A percentile compares a stretch with the other conserved stretches of the same genome.
Evolutionary conservation across 2,888 invertebrate species (phyloP).

Genomic region (Isotomurus palustris): DNA sequence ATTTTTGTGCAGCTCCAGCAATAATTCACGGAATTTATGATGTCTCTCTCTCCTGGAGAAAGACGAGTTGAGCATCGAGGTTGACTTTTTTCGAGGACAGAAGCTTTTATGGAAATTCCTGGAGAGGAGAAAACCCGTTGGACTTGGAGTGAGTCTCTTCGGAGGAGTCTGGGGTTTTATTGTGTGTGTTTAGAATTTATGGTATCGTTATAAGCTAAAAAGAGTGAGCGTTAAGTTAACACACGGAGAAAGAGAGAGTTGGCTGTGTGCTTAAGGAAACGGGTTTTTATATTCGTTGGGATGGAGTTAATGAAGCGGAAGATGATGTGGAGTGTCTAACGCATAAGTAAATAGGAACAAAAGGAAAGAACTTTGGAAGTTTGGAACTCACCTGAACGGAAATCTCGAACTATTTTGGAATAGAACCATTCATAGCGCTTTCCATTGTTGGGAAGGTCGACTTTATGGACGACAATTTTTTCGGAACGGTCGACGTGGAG

Average conservation of each 20-base stretch:
- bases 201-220: too few relatives aligned
- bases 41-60: not conserved
- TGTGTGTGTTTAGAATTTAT: not conserved
- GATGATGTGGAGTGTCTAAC: not conserved
- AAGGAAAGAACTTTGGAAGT: not conserved
- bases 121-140: not conserved
- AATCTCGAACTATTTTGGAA: constrained; percentile 46
- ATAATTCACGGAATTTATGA: too few relatives aligned
- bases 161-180: not conserved
- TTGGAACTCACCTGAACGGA: constrained; percentile 41
- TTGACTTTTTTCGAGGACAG: too few relatives aligned
- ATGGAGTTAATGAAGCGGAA: not conserved
- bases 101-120: not conserved
- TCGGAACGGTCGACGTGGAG: constrained; percentile 45
- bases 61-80: too few relatives aligned
- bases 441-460: constrained; percentile 44
- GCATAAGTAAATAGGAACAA: not conserved
- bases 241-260: too few relatives aligned
- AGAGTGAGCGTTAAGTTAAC: too few relatives aligned
- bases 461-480: constrained; percentile 45
- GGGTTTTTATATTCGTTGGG: not conserved
- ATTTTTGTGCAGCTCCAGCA: too few relatives aligned
- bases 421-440: constrained; percentile 45
- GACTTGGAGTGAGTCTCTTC: not conserved
- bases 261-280: too few relatives aligned